Conservation (phyloP, 2,888 invertebrate species). For the Resseliella maxima region DNA sequence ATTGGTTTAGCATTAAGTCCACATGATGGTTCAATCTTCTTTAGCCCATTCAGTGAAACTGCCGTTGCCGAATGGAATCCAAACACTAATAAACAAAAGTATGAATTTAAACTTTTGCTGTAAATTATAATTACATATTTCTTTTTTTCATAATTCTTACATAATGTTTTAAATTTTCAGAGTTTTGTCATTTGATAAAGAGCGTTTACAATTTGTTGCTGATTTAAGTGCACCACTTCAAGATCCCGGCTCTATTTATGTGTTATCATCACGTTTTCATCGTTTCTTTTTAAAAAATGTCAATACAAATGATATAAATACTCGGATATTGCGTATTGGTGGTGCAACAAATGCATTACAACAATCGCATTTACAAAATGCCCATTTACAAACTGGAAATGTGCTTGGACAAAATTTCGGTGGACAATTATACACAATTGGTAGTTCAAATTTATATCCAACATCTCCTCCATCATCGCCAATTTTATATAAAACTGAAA, state of each 20-base stretch:
- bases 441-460: background rate
- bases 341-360: background rate
- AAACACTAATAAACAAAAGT: slow-evolving; percentile 74
- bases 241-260: slow-evolving; percentile 80
- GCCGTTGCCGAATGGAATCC: slow-evolving; percentile 86
- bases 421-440: background rate
- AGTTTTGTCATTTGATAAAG: slow-evolving; percentile 77
- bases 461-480: background rate
- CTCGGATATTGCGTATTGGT: slow-evolving; percentile 76
- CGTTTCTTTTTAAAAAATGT: slow-evolving; percentile 80
- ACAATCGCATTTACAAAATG: background rate
- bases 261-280: slow-evolving; percentile 81
- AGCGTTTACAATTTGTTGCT: slow-evolving; percentile 81
- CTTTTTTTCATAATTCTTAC: background rate
- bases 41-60: slow-evolving; percentile 83
- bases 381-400: background rate
- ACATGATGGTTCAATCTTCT: slow-evolving; percentile 78
- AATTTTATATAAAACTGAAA: slow-evolving; percentile 27
- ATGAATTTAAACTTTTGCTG: background rate
- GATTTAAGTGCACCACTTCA: slow-evolving; percentile 77
- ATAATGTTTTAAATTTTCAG: too few relatives aligned
- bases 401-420: background rate
- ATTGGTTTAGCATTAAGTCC: slow-evolving; percentile 79
- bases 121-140: background rate
- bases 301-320: slow-evolving; percentile 76